Conservation (phyloP, 2,113 vertebrate genomes). For the Etheostoma spectabile region DNA sequence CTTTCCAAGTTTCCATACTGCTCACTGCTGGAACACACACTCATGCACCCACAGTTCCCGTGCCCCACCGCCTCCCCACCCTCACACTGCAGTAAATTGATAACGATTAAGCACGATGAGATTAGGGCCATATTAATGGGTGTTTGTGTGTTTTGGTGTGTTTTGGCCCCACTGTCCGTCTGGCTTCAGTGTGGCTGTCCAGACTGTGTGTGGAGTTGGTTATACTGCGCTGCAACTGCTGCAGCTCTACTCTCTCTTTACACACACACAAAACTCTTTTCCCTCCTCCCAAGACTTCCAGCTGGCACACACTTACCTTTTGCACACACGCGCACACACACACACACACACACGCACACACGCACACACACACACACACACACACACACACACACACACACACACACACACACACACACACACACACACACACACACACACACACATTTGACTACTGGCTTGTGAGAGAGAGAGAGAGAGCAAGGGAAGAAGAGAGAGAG, state of each 20-base stretch:
- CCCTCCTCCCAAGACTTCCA: slow-evolving; percentile 67
- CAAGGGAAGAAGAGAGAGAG: slow-evolving; percentile 29
- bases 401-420: slow-evolving; percentile 42
- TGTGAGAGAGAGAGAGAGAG: slow-evolving; percentile 21
- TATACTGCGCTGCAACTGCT: slow-evolving; percentile 57
- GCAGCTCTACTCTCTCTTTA: slow-evolving; percentile 43
- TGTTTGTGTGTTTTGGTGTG: slow-evolving; percentile 52
- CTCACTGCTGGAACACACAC: slow-evolving; percentile 3
- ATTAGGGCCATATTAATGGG: slow-evolving; percentile 63
- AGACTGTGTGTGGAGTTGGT: slow-evolving; percentile 55
- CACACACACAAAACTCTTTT: slow-evolving; percentile 27
- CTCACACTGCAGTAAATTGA: slow-evolving; percentile 52
- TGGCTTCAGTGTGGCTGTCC: slow-evolving; percentile 53
- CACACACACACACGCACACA: slow-evolving; percentile 26
- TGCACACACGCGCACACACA: slow-evolving; percentile 12
- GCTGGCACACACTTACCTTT: slow-evolving; percentile 61
- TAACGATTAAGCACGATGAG: slow-evolving; percentile 52
- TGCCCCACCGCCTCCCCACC: neutral
- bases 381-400: slow-evolving; percentile 22
- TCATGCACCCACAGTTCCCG: neutral
- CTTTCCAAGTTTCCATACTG: neutral
- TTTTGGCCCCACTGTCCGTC: slow-evolving; percentile 36
- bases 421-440: slow-evolving; percentile 34
- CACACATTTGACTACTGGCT: slow-evolving; percentile 61
- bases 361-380: slow-evolving; percentile 35